Percentiles rank a stretch among this genome's conserved stretches.
Conservation (phyloP, 2,113 vertebrate genomes). For the Coptodon rendalli region DNA sequence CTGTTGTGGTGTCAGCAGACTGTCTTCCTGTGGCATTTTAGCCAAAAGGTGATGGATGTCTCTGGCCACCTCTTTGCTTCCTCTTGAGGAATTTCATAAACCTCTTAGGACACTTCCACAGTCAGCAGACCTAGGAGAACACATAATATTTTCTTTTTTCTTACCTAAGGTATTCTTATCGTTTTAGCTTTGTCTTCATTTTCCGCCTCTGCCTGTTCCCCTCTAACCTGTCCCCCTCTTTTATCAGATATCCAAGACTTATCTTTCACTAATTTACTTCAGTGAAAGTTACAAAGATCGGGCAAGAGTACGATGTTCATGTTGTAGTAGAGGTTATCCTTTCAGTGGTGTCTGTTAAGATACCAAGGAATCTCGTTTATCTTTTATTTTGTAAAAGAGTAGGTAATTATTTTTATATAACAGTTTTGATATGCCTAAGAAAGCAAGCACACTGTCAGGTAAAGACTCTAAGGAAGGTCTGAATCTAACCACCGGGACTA, state of each 20-base stretch:
- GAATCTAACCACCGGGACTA: neutral
- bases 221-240: neutral
- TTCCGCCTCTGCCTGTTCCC: neutral
- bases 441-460: neutral
- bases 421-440: neutral
- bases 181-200: neutral
- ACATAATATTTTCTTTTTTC: slow-evolving; percentile 2
- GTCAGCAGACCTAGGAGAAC: slow-evolving; percentile 36
- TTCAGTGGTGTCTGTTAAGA: neutral
- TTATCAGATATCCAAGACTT: neutral
- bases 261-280: neutral
- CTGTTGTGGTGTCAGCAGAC: slow-evolving; percentile 46
- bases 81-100: slow-evolving; percentile 26
- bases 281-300: neutral
- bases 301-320: neutral
- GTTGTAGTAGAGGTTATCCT: neutral
- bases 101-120: slow-evolving; percentile 36
- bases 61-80: slow-evolving; percentile 23
- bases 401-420: neutral
- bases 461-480: neutral
- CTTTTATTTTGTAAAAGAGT: neutral
- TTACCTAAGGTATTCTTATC: slow-evolving; percentile 11
- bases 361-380: neutral
- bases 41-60: slow-evolving; percentile 43
- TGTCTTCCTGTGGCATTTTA: slow-evolving; percentile 44